Evolutionary conservation across 2,888 invertebrate genomes (phyloP), one percentile per base, ranked within the genome.

Genomic region (Euclidia mi): DNA sequence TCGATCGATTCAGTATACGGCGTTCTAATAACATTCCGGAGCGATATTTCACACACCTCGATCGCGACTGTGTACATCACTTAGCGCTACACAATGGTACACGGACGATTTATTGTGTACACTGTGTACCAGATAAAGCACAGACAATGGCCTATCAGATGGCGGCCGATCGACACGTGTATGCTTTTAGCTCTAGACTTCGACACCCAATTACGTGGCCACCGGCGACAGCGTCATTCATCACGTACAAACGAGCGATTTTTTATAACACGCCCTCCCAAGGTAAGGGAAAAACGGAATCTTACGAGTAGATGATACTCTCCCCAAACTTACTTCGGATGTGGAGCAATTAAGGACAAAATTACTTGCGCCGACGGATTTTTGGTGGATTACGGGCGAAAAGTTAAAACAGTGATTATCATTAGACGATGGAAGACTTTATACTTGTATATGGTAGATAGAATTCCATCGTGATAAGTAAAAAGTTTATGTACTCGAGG

Each of bases 171-270:
- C 86, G 76, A 92, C 94, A 93, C 83, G 93, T 92, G 92, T 93
- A 91, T 92, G 94, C 94, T 93, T 91, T 93, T 91, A 93, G 88
- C 85, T 71, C 80, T 80, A 88, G 87, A 85, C 91, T 90, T 90
- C 89, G 90, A 90, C 91, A 90, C 88, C 91, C 91, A 92, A 93
- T 94, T 93, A 93, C 89, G 85, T 81, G 80, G 78, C 77, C 71
- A 80, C 82, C 81, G 87, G 81, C 85, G 80, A 69, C 66, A 63
- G 71, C 65, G 80, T 89, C 91, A 90, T 91, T 91, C 87, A 91
- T 92, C 92, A 92, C 86, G 79, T 76, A 77, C 85, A 87, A 91
- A 89, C 85, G 87, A 89, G 87, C 84, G 61, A 79, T 84, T 89
- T 88, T 92, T 92, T 91, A 88, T 81, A 69, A 77, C 59, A 61